phyloP scores from a whole-genome alignment of 2,113 vertebrate species.

The Chamaea fasciata region DNA sequence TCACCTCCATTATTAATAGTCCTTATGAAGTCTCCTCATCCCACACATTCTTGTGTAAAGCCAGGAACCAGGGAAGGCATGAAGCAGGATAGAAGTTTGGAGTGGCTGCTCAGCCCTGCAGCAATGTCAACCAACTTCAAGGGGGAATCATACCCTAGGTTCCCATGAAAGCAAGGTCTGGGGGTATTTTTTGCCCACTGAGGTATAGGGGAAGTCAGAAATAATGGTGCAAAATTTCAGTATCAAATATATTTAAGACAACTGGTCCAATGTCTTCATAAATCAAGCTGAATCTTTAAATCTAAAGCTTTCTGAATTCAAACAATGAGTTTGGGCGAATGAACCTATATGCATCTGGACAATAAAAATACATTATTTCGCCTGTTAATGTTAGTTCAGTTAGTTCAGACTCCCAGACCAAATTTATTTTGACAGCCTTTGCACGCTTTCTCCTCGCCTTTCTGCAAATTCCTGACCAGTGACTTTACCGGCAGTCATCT shows the following conservation, averaged over 20 bases:
- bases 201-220: background rate
- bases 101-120: background rate
- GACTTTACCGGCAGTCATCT: background rate
- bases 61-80: background rate
- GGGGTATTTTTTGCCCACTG: background rate
- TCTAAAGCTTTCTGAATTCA: background rate
- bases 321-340: background rate
- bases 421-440: background rate
- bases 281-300: background rate
- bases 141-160: background rate
- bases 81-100: background rate
- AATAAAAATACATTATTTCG: background rate
- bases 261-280: background rate
- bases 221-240: background rate
- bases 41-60: background rate
- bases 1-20: background rate
- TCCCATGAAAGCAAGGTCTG: background rate
- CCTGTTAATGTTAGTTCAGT: background rate
- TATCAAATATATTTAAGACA: background rate
- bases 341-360: background rate
- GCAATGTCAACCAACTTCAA: accelerated
- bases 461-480: background rate
- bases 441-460: background rate
- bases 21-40: background rate
- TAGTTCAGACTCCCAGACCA: background rate